Conservation (phyloP, 1,140 invertebrate genomes). For the Grapholita molesta region DNA sequence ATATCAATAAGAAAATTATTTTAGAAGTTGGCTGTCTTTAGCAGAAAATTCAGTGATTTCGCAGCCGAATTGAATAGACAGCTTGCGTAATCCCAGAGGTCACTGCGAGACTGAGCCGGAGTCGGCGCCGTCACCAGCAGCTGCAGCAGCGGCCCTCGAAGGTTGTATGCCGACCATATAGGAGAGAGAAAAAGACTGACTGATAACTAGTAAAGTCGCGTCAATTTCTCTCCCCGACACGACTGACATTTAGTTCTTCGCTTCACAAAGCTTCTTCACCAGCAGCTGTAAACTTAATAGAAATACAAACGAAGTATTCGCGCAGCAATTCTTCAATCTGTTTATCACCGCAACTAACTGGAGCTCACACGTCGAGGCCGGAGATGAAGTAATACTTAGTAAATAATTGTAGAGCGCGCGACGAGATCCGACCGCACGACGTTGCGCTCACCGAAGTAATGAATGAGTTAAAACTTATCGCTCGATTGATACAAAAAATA, state of each 20-base stretch:
- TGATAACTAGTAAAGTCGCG: slow-evolving; percentile 55
- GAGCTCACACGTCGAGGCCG: slow-evolving; percentile 40
- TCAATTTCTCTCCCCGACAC: slow-evolving; percentile 69
- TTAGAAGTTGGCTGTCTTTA: slow-evolving; percentile 36
- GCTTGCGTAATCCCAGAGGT: slow-evolving; percentile 70
- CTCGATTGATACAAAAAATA: slow-evolving; percentile 20
- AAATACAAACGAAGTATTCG: slow-evolving; percentile 30
- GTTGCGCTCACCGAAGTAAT: background rate
- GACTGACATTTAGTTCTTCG: slow-evolving; percentile 56
- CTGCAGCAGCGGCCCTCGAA: slow-evolving; percentile 22
- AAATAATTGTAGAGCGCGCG: slow-evolving; percentile 27
- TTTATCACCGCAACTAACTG: slow-evolving; percentile 19
- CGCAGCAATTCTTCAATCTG: slow-evolving; percentile 25
- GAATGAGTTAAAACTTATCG: background rate
- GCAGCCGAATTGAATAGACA: slow-evolving; percentile 60
- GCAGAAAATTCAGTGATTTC: slow-evolving; percentile 74
- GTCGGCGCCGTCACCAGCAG: background rate
- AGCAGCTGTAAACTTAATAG: slow-evolving; percentile 42
- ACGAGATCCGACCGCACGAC: background rate
- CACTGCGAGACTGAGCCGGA: slow-evolving; percentile 60
- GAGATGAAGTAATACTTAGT: slow-evolving; percentile 40
- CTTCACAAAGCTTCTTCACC: slow-evolving; percentile 43
- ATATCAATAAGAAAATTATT: background rate
- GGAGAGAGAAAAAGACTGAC: slow-evolving; percentile 78
- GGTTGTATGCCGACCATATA: slow-evolving; percentile 62